phyloP scores from a whole-genome alignment of 2,113 vertebrate species.

The Podarcis raffonei region DNA sequence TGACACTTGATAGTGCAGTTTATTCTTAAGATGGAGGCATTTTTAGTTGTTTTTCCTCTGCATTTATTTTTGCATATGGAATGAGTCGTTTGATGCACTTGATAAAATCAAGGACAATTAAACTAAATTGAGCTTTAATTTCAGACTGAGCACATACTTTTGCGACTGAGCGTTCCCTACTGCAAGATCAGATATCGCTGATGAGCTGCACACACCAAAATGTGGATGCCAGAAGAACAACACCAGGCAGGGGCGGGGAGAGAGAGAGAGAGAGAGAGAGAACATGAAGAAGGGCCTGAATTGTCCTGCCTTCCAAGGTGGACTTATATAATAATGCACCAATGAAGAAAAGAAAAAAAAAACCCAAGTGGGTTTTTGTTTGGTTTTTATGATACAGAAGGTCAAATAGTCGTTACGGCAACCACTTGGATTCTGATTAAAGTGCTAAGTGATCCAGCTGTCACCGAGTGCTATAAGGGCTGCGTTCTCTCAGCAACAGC shows the following conservation, averaged over 20 bases:
- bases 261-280: not conserved
- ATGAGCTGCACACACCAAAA: constrained; percentile 59
- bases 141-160: constrained; percentile 70
- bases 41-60: constrained; percentile 58
- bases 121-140: constrained; percentile 80
- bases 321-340: not conserved
- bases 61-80: constrained; percentile 74
- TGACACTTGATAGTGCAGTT: constrained; percentile 35
- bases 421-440: constrained; percentile 30
- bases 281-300: constrained; percentile 9
- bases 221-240: constrained; percentile 48
- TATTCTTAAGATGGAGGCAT: constrained; percentile 40
- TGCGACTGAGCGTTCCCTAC: constrained; percentile 68
- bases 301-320: constrained; percentile 31
- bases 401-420: constrained; percentile 33
- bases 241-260: too few species aligned
- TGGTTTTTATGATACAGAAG: not conserved
- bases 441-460: constrained; percentile 26
- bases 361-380: not conserved
- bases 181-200: constrained; percentile 71
- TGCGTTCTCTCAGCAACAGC: not conserved
- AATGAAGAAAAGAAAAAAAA: not conserved
- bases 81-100: constrained; percentile 73
- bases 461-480: not conserved
- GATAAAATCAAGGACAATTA: constrained; percentile 82